phyloP scores from a whole-genome alignment of 1,140 invertebrate genomes.

The Bombus huntii region DNA sequence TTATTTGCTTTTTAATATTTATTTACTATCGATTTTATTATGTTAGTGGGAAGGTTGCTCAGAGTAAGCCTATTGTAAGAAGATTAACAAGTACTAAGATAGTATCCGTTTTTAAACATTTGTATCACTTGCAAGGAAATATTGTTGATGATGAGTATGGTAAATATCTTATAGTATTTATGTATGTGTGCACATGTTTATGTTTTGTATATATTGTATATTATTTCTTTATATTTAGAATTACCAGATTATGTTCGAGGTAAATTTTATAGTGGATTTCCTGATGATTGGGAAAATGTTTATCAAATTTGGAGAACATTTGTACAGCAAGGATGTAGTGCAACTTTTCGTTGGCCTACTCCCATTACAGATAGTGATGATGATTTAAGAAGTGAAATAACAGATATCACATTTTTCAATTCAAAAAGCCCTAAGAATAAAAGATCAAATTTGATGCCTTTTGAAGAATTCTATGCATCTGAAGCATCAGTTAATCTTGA shows the following conservation, averaged over 20 bases:
- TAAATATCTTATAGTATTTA: constrained; percentile 50
- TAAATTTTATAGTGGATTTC: constrained; percentile 79
- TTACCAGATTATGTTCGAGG: constrained; percentile 75
- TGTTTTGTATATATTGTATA: neutral
- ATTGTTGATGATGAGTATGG: constrained; percentile 71
- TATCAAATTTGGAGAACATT: constrained; percentile 73
- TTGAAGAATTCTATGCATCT: neutral
- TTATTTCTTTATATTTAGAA: constrained; percentile 57
- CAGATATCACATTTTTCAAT: constrained; percentile 55
- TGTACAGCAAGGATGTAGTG: constrained; percentile 54
- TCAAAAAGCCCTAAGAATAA: neutral
- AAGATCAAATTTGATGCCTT: neutral
- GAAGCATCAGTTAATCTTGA: neutral
- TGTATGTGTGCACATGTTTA: neutral
- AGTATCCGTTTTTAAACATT: constrained; percentile 71
- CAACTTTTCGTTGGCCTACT: constrained; percentile 77
- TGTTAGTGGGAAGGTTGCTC: constrained; percentile 67
- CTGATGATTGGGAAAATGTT: constrained; percentile 79
- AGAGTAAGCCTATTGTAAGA: constrained; percentile 74
- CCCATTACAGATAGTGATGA: constrained; percentile 76
- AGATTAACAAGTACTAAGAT: constrained; percentile 64
- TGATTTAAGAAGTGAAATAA: constrained; percentile 74
- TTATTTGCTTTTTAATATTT: constrained; percentile 4
- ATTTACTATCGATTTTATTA: constrained; percentile 9
- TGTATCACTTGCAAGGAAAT: constrained; percentile 72